Base-by-base conservation (phyloP, 2,888 invertebrate genomes). In the Caenorhabditis afra region DNA sequence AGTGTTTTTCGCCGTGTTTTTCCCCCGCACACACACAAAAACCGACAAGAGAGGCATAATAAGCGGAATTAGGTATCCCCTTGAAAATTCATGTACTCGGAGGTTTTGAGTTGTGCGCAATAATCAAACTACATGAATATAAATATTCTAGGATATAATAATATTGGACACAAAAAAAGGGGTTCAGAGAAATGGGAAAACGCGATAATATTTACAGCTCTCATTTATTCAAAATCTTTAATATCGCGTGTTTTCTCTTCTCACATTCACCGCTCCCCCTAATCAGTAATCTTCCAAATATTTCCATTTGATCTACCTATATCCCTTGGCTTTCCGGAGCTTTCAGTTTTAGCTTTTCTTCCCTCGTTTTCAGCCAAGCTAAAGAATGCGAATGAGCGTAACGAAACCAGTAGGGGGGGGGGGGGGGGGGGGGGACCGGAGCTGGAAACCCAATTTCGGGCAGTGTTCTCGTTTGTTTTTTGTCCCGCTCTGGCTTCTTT, bases 321-420 rank as follows among this genome's bases (percentile, higher is more conserved):
- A 12, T 50, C 55, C 35, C n/a, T n/a, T n/a, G n/a, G 29, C 29
- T 49, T 37, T 57, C 37, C 37, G 41, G 18, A 41, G 37, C 23
- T 47, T 39, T 29, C 29, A 29, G 29, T 29, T 29, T 7, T 7
- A 29, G 29, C 7, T 5, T 29, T 29, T 7, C 29, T n/a, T n/a
- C n/a, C n/a, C n/a, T n/a, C n/a, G n/a, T n/a, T n/a, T n/a, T n/a
- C n/a, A n/a, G n/a, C n/a, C n/a, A n/a, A n/a, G n/a, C n/a, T n/a
- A 39, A 20, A 58, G 44, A 47, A 67, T 67, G 50, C 58, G 50
- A 67, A 73, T 73, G 64, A 73, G 39, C 52, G 50, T 16, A 50
- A 39, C 41, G 10, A 47, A 41, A 65, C n/a, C n/a, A n/a, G n/a
- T n/a, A n/a, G n/a, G n/a, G n/a, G n/a, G n/a, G n/a, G n/a, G n/a